Base-by-base conservation (phyloP, 2,113 vertebrate genomes). In the Chloropsis cyanopogon region DNA sequence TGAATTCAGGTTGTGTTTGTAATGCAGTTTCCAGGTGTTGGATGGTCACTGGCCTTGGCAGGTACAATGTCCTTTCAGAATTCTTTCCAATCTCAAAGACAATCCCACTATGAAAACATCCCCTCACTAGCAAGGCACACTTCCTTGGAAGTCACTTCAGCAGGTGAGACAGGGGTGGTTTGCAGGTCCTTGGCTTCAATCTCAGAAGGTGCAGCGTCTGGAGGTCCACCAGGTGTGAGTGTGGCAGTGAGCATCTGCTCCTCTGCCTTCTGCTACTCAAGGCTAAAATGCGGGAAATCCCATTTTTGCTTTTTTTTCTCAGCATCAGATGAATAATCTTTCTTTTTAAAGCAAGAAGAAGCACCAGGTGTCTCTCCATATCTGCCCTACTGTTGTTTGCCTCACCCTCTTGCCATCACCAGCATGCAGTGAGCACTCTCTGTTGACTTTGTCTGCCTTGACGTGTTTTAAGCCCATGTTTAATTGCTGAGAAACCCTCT, bases 401-500 rank as follows among this genome's bases (percentile, higher is more conserved):
- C 19, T 83, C 54, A 37, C 17, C 9, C 29, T 65, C 60, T 31
- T 73, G 56, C 42, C 61, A 64, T 60, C 24, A 17, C 21, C 60
- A 37, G 37, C 0, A 0, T 12, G 76, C 5, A 3, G 47, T 22
- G 60, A 78, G 66, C 50, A 15, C 47, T n/a, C 60, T 14, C 66
- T 65, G 41, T 54, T 87, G 73, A 50, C 69, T 87, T 87, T 71
- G 31, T 59, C 82, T 82, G 35, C 71, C 59, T 35, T 16, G 41
- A 35, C 26, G n/a, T 65, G 33, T 53, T 78, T 92, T 56, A 65
- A 94, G 68, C 66, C 57, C 42, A 24, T 21, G 25, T 49, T 28
- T 93, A 91, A 95, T 78, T 93, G 61, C 29, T 42, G 68, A 82
- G 92, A 91, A 91, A 75, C 50, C 66, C 49, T 42, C 77, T 50